A percentile compares a stretch with the other conserved stretches of the same genome.
phyloP scores from a whole-genome alignment of 2,888 invertebrate genomes.

The Parascotia fuliginaria region DNA sequence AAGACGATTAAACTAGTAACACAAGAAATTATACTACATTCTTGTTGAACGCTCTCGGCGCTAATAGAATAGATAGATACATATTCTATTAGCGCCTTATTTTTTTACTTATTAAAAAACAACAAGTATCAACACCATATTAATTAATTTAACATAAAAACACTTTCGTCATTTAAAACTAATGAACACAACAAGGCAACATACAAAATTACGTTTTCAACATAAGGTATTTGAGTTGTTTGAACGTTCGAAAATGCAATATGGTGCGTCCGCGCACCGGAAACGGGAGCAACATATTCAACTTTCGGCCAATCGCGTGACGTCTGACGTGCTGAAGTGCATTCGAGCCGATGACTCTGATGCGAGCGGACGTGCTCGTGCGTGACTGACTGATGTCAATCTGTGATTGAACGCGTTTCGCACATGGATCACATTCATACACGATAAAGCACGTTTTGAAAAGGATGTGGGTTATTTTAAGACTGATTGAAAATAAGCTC shows the following conservation, averaged over 20 bases:
- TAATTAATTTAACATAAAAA: too few species aligned
- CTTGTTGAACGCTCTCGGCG: too few species aligned
- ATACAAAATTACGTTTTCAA: not conserved
- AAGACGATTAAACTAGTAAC: too few species aligned
- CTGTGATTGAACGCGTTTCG: constrained; percentile 22
- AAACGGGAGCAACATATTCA: constrained; percentile 75
- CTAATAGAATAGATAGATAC: too few species aligned
- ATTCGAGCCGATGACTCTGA: constrained; percentile 57
- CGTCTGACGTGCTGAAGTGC: constrained; percentile 35
- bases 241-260: constrained; percentile 14
- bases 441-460: not conserved
- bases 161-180: not conserved
- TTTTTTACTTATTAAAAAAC: too few species aligned
- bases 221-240: not conserved
- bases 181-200: not conserved
- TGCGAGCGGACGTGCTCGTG: constrained; percentile 52
- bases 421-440: constrained; percentile 19
- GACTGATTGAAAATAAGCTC: not conserved
- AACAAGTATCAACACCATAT: too few species aligned
- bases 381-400: constrained; percentile 51
- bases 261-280: constrained; percentile 60
- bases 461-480: not conserved
- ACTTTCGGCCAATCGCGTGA: constrained; percentile 58
- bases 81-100: too few species aligned
- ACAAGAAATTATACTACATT: too few species aligned